Evolutionary conservation across 2,888 invertebrate genomes (phyloP), one percentile per base, ranked within the genome.

Genomic region (Drosophila imparisetae): DNA sequence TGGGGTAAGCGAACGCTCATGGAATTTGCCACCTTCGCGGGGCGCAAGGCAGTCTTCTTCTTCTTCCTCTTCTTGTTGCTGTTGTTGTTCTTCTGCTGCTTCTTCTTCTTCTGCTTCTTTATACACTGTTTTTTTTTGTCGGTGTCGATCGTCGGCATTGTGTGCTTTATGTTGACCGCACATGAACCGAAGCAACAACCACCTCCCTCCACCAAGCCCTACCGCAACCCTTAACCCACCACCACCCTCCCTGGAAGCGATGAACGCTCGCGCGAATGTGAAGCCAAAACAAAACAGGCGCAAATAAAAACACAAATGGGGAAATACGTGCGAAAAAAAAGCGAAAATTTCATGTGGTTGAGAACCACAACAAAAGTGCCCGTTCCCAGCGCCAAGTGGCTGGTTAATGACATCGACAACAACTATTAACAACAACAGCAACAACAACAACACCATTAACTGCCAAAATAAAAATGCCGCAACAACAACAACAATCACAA

Each of bases 241-340:
- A 15, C 30, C 30, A 7, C 11, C 30, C 15, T 34, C 32, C 42
- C 54, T 58, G 59, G 60, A 65, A 66, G 54, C 70, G 30, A 21
- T 52, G 49, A 49, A 27, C 40, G 29, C 21, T 45, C 8, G n/a
- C 13, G 61, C 66, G 86, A 86, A 88, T 72, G 75, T 50, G 66
- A 73, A 81, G 86, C 59, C 84, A 89, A 88, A 86, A 86, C 84
- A 89, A 83, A 83, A 69, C 66, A 34, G 49, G 49, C 72, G 80
- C 67, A 80, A 74, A 80, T 63, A 80, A 75, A 73, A 81, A 76
- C 79, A 70, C 70, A 83, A 81, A 80, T 77, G 72, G 78, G 72
- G 67, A 83, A 83, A 85, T 83, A 86, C 82, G 85, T 82, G 87
- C 82, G 85, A 88, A 86, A 88, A 83, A 42, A 45, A 45, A 45